Base-by-base conservation (phyloP, 2,888 invertebrate genomes). In the Acronicta leporina region DNA sequence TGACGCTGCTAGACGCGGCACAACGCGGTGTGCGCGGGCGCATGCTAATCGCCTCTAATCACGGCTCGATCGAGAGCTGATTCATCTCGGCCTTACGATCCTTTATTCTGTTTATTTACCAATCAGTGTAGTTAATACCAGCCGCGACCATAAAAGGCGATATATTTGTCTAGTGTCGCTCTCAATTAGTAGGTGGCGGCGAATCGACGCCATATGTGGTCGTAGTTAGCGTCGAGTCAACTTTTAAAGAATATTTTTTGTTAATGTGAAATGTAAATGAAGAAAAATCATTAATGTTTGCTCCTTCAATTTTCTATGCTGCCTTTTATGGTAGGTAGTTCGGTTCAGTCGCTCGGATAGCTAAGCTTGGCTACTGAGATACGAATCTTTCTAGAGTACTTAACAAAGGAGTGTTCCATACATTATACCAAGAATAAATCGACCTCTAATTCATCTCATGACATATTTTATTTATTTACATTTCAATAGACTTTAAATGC, bases 31-130 rank as follows among this genome's bases (percentile, higher is more conserved):
- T 30, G 87, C 89, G 88, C 89, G 72, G 80, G 87, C 89, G 88
- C 89, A 92, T 91, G 90, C 90, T 94, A 93, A 94, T 93, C 92
- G 92, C 82, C 77, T 87, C 89, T 93, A 93, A 94, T 92, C 92
- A 92, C 85, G 85, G 82, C 86, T 79, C 89, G 91, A 93, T 93
- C 92, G 89, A 86, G 87, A 87, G 87, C 92, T 93, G 92, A 94
- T 92, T 92, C 93, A 93, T 89, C 90, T 86, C 79, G 63, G 81
- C 81, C 84, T 86, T 85, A 85, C 81, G 77, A 88, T 90, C 85
- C 88, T 88, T 86, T 88, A 87, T 85, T 82, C 86, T 90, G 90
- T 93, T 93, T 92, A 92, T 92, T 92, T 91, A 92, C 88, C 90
- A 91, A 93, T 92, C 91, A 91, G 88, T 88, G 83, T 85, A 83